Conservation (phyloP, 2,797 vertebrate genomes). For the Chromobotia macracanthus region DNA sequence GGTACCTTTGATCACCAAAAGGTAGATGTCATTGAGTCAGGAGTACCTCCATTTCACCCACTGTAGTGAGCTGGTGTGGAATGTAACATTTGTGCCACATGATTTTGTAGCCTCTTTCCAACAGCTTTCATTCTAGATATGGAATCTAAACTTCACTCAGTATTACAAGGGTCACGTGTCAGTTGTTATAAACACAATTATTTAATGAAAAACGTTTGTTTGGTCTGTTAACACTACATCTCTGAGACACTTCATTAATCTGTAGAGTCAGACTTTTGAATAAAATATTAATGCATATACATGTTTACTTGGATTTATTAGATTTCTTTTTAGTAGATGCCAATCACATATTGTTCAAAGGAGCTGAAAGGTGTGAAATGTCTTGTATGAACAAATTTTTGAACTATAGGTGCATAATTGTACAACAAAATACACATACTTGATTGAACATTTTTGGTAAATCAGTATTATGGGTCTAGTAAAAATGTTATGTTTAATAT, state of each 20-base stretch:
- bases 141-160: neutral
- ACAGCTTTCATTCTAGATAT: neutral
- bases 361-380: neutral
- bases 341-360: neutral
- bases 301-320: neutral
- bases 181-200: neutral
- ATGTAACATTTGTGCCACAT: constrained; percentile 6
- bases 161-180: constrained; percentile 11
- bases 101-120: neutral
- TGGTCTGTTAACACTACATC: neutral
- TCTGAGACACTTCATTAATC: constrained; percentile 3
- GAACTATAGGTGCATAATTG: constrained; percentile 1
- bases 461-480: constrained; percentile 11
- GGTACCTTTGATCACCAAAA: neutral
- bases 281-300: neutral
- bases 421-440: neutral
- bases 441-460: neutral
- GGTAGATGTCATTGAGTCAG: neutral
- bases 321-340: neutral
- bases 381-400: neutral
- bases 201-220: neutral
- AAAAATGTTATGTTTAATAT: neutral
- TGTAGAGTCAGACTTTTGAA: neutral
- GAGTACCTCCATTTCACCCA: neutral
- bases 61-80: neutral